Conservation (phyloP, 2,888 invertebrate genomes). For the Orchesellides sinensis region DNA sequence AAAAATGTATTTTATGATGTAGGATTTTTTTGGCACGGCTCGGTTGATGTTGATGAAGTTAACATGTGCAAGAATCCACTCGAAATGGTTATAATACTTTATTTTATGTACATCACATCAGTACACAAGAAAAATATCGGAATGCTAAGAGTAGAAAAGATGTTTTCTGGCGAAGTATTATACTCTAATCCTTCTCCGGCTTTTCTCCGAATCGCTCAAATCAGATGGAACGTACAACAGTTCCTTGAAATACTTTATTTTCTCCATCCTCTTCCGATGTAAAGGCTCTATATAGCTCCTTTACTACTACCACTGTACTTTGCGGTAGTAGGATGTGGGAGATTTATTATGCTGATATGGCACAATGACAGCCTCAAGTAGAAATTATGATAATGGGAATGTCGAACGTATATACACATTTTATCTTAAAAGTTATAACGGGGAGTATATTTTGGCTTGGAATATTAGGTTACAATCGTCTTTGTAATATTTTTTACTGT, state of each 20-base stretch:
- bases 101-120: too few species aligned
- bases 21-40: neutral
- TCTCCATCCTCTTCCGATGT: neutral
- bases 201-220: neutral
- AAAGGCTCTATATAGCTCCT: neutral
- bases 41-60: neutral
- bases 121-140: neutral
- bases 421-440: neutral
- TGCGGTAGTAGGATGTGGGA: slow-evolving; percentile 5
- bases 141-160: neutral
- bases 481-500: too few species aligned
- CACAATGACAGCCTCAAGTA: slow-evolving; percentile 41
- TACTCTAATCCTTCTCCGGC: neutral
- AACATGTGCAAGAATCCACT: neutral
- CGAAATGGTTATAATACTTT: too few species aligned
- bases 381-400: slow-evolving; percentile 55
- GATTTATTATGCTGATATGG: slow-evolving; percentile 55
- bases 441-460: neutral
- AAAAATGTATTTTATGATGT: too few species aligned
- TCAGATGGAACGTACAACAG: neutral
- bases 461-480: neutral
- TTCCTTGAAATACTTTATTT: neutral
- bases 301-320: neutral
- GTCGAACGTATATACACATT: slow-evolving; percentile 19
- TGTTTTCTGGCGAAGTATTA: neutral